Evolutionary conservation across 2,888 invertebrate species (phyloP), one percentile per base, ranked within the genome.

Genomic region (Pteria penguin): DNA sequence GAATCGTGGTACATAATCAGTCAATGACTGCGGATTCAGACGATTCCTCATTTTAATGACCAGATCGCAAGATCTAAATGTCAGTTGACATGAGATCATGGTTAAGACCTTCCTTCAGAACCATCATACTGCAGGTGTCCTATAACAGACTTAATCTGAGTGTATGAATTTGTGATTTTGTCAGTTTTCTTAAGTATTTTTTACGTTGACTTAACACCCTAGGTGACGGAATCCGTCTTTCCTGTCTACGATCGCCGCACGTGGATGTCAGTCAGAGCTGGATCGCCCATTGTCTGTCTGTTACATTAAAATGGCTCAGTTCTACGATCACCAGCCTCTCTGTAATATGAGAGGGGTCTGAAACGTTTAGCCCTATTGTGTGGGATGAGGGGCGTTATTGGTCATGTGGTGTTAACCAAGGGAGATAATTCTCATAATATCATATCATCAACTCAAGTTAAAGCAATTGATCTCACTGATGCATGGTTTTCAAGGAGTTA

Each of bases 171-270:
- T 45, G 45, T 60, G 60, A 60, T 60, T 60, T 60, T 60, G 60
- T 60, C 60, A 60, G 24, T 60, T 57, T 60, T 60, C 24, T 26
- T 60, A 27, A 26, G 60, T 45, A 22, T 60, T 24, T 60, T 60
- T 60, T 60, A 60, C 27, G 60, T 60, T 26, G 60, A 60, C 27
- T 60, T 60, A 60, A 60, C 60, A 60, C 60, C 60, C 0, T 26
- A 11, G 60, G 62, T 62, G 52, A 71, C 29, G 61, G 45, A 61
- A 71, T 57, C 45, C 61, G 22, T 4, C 22, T 52, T 72, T 63
- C 72, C 29, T 65, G 55, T 58, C n/a, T 57, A 32, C 63, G 62
- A 52, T 65, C 63, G 65, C 32, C 22, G 14, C 72, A 72, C 72
- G 72, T 72, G 72, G n/a, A 63, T 57, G 65, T 65, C 72, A 72